phyloP scores from a whole-genome alignment of 2,113 vertebrate species.

The Plestiodon gilberti region DNA sequence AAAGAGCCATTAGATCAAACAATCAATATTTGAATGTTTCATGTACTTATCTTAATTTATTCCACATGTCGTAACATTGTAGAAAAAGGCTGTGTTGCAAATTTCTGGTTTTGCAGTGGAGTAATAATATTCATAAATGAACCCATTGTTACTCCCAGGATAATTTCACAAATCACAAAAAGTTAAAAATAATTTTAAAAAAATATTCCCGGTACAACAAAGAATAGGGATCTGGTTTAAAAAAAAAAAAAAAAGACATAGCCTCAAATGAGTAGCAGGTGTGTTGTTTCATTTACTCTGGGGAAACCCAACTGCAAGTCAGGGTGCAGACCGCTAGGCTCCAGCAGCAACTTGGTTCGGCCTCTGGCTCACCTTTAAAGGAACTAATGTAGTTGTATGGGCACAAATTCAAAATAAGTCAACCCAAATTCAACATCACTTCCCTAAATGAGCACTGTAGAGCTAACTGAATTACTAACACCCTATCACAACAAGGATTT shows the following conservation, averaged over 20 bases:
- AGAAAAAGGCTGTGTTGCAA: not conserved
- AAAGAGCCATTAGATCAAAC: not conserved
- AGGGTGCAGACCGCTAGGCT: constrained; percentile 9
- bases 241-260: not conserved
- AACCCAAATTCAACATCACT: constrained; percentile 41
- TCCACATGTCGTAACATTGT: not conserved
- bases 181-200: no score
- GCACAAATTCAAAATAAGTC: constrained; percentile 35
- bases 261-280: not conserved
- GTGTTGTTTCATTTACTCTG: not conserved
- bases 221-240: not conserved
- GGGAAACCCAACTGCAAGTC: not conserved
- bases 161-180: not conserved
- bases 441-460: constrained; percentile 10
- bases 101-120: not conserved
- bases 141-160: not conserved
- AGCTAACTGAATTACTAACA: constrained; percentile 36
- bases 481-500: constrained; percentile 37
- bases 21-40: not conserved
- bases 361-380: constrained; percentile 30
- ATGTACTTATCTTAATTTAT: not conserved
- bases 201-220: not conserved
- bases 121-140: not conserved
- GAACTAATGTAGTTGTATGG: constrained; percentile 14
- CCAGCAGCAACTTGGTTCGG: not conserved